Evolutionary conservation across 2,797 vertebrate species (phyloP).

Genomic region (Halcyon chelicuti): DNA sequence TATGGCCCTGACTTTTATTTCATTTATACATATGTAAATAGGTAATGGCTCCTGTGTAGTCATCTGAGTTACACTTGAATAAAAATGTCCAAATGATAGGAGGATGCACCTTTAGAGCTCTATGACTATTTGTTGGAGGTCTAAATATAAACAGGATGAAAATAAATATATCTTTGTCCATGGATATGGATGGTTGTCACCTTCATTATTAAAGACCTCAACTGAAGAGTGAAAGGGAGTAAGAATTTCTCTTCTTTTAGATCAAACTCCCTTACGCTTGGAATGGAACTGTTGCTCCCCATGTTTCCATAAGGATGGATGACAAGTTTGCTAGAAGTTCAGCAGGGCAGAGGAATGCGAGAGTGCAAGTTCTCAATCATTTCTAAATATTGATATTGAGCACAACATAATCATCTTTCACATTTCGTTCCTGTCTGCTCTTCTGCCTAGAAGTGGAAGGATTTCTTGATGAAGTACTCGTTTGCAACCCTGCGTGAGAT

Average conservation of each 20-base stretch:
- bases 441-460: not conserved
- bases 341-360: not conserved
- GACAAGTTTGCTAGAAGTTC: not conserved
- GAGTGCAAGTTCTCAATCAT: not conserved
- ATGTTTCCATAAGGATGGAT: not conserved
- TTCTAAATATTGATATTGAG: not conserved
- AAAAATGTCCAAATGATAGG: not conserved
- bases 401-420: not conserved
- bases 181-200: not conserved
- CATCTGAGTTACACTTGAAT: not conserved
- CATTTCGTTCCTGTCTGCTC: not conserved
- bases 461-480: not conserved
- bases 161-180: not conserved
- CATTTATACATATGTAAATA: not conserved
- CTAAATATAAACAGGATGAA: not conserved
- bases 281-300: not conserved
- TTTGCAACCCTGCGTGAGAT: not conserved
- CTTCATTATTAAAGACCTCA: not conserved
- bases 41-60: not conserved
- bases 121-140: not conserved
- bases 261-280: not conserved
- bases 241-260: not conserved
- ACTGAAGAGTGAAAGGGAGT: not conserved
- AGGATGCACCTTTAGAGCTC: not conserved
- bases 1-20: not conserved